phyloP scores from a whole-genome alignment of 2,797 vertebrate genomes.

The Poeciliopsis infans region DNA sequence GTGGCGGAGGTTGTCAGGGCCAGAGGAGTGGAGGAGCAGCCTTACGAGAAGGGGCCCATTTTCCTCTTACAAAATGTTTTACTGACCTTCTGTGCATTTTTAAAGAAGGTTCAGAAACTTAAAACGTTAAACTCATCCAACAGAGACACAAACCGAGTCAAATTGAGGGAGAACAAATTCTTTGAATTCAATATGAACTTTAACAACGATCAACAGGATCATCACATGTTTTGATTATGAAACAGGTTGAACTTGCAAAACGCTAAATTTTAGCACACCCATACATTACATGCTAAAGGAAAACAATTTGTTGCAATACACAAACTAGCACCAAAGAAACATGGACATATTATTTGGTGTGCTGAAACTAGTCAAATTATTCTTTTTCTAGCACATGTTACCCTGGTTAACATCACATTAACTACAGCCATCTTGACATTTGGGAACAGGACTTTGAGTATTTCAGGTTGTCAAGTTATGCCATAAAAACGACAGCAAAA shows the following conservation, averaged over 20 bases:
- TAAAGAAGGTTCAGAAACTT: neutral
- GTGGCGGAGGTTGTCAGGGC: constrained; percentile 49
- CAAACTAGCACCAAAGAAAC: neutral
- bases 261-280: neutral
- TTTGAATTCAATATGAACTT: neutral
- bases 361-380: neutral
- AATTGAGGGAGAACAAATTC: neutral
- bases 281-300: neutral
- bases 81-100: neutral
- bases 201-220: no score
- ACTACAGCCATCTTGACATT: neutral
- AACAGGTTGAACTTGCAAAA: neutral
- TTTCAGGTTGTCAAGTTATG: neutral
- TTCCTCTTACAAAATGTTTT: constrained; percentile 11
- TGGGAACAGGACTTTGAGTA: neutral
- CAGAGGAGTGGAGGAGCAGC: constrained; percentile 29
- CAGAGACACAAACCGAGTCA: neutral
- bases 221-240: neutral
- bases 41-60: constrained; percentile 33
- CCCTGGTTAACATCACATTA: neutral
- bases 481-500: neutral
- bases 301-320: neutral
- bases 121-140: neutral
- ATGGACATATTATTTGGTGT: neutral
- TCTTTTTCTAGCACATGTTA: neutral